Evolutionary conservation across 2,113 vertebrate species (phyloP), one percentile per base, ranked within the genome.

Genomic region (Brachionichthys hirsutus): DNA sequence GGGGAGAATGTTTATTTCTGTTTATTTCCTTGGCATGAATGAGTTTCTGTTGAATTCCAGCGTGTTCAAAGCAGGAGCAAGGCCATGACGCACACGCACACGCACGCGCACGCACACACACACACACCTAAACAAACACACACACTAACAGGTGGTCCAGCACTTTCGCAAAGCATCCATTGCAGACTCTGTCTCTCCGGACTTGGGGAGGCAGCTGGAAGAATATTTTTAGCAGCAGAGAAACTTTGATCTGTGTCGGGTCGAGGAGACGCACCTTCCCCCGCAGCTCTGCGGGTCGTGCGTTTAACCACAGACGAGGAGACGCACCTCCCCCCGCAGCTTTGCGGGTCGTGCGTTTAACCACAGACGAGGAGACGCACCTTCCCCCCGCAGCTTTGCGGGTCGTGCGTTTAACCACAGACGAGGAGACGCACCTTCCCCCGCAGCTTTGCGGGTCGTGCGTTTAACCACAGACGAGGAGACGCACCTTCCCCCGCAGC

Each of bases 61-160:
- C 5, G 1, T 30, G 3, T 30, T 30, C 24, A 30, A 30, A 30
- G 24, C 24, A 30, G 24, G 24, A 30, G 24, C 24, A 30, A n/a
- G 24, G 4, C 24, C 24, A 30, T 30, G 24, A 30, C 24, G 8
- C 24, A 30, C 24, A 30, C 24, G 8, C 24, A 30, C 24, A 30
- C 24, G 8, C 24, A 30, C 24, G 8, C 24, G 8, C 24, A 30
- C 24, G 8, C 1, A 30, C 24, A 3, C 24, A 30, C 24, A 3
- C 24, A 30, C 24, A 30, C 24, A 30, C 24, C 3, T 6, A 30
- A 3, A 30, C 24, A 30, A 50, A 58, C 36, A 46, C 55, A 63
- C 42, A 63, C 11, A 57, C 11, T 7, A 49, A 57, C 75, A 70
- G 70, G 50, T 73, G 62, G 54, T 60, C 44, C 9, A 12, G 10